Base-by-base conservation (phyloP, 2,113 vertebrate species). In the Nothocercus nigrocapillus region DNA sequence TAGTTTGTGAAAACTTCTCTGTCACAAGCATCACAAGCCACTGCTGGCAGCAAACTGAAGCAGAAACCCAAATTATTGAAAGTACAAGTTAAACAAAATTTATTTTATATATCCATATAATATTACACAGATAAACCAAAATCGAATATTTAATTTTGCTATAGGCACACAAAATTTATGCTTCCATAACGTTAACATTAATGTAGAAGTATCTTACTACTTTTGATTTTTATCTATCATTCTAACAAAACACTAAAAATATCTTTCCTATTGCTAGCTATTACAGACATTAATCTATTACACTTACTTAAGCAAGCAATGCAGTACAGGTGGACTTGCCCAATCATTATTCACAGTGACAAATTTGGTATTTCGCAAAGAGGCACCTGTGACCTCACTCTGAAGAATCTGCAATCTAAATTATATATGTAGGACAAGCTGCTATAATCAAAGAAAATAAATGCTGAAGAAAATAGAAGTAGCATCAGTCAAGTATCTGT, bases 11-110 rank as follows among this genome's bases (percentile, higher is more conserved):
- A 72, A 25, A 27, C 12, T 63, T 15, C 61, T 27, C 68, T 11
- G 15, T 1, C 3, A 0, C 53, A 5, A 13, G 3, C 7, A 0
- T 30, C 53, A 11, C 11, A 42, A 22, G 47, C 24, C 24, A 6
- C 59, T 49, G 45, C 7, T 17, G 21, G 42, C 22, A 28, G 54
- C n/a, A 25, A 38, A 25, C 3, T 8, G 14, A 90, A 81, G 61
- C 13, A 38, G 56, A 79, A 36, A 32, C 15, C 2, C 8, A 73
- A 58, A 47, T 4, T 40, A 63, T 5, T 16, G 14, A 9, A 77
- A 53, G 45, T 1, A 0, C 14, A 54, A 84, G 24, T 19, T 13
- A 64, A 74, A 25, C 5, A 4, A 34, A 77, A 74, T 13, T 21
- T 7, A 54, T 56, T 16, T 30, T 17, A 58, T 32, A 32, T 58